Evolutionary conservation across 92 coral and sea anemone genomes (phyloP).

Genomic region (Umimayanthus kanabou): DNA sequence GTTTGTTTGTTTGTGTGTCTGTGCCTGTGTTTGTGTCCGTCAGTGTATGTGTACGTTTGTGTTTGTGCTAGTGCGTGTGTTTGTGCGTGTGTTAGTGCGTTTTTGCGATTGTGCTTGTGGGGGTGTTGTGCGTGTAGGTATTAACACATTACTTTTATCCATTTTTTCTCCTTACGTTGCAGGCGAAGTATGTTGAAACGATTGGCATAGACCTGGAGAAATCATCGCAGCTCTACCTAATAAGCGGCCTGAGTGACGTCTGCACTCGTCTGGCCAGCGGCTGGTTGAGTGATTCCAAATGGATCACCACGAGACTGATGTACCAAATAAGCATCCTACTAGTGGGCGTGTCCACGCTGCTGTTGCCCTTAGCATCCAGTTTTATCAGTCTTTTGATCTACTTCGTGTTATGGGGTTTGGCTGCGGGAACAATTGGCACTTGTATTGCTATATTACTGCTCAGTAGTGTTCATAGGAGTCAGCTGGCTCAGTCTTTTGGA

Average conservation of each 20-base stretch:
- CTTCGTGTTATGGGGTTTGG: constrained; percentile 4
- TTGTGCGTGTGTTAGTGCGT: no score
- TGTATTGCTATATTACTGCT: constrained; percentile 18
- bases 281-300: not conserved
- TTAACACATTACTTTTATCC: not conserved
- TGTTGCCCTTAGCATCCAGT: constrained; percentile 8
- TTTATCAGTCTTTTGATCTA: constrained; percentile 1
- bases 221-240: constrained; percentile 3
- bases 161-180: not conserved
- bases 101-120: not conserved
- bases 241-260: constrained; percentile 9
- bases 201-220: not conserved
- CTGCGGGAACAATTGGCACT: constrained; percentile 9
- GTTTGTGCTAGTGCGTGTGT: no score
- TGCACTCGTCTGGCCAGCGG: constrained; percentile 7
- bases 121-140: not conserved
- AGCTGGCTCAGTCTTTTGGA: not conserved
- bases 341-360: constrained; percentile 2
- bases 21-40: no score
- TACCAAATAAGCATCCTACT: not conserved
- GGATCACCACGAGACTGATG: not conserved
- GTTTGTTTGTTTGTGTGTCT: no score
- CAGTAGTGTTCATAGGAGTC: not conserved
- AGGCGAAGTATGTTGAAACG: constrained; percentile 10
- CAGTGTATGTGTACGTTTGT: no score